Base-by-base conservation (phyloP, 2,888 invertebrate genomes). In the Sesia bembeciformis region DNA sequence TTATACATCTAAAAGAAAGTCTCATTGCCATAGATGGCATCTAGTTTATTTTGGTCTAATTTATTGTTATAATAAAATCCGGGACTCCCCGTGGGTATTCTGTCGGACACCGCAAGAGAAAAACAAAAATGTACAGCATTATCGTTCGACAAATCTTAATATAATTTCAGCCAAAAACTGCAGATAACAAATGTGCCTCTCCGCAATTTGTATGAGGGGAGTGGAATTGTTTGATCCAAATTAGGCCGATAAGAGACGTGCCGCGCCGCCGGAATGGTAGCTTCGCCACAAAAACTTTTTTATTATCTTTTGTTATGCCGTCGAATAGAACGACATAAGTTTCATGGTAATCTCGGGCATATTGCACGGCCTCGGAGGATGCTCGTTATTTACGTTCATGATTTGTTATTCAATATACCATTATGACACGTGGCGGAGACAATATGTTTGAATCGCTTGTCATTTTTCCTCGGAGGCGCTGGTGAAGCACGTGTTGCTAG, bases 91-190 rank as follows among this genome's bases (percentile, higher is more conserved):
- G 59, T 66, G 70, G 75, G 68, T 68, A 69, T 70, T 65, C 65
- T 63, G 62, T 72, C 70, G 67, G 69, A 67, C 60, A 64, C 67
- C 63, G 64, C 67, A 63, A 69, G 65, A 67, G 67, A 63, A 75
- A 73, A 79, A 72, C 76, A 81, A 81, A 83, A 84, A 81, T 80
- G 78, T 73, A 80, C 77, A 80, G 76, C 76, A 78, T 82, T 84
- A 85, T 85, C 85, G 72, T 74, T 67, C 68, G 68, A 76, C 77
- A 77, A 75, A 86, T 85, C 84, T 86, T 84, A 84, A 84, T 83
- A 84, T 84, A 85, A 85, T 85, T 85, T 84, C 82, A 81, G 71
- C 70, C 72, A 70, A 81, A 84, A 82, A 84, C 76, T 83, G 84
- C 76, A 82, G 84, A 85, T 83, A 84, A 81, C 81, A 79, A 83